A percentile compares a stretch with the other conserved stretches of the same genome.
phyloP scores from a whole-genome alignment of 2,888 invertebrate genomes.

The Barypeithes pellucidus region DNA sequence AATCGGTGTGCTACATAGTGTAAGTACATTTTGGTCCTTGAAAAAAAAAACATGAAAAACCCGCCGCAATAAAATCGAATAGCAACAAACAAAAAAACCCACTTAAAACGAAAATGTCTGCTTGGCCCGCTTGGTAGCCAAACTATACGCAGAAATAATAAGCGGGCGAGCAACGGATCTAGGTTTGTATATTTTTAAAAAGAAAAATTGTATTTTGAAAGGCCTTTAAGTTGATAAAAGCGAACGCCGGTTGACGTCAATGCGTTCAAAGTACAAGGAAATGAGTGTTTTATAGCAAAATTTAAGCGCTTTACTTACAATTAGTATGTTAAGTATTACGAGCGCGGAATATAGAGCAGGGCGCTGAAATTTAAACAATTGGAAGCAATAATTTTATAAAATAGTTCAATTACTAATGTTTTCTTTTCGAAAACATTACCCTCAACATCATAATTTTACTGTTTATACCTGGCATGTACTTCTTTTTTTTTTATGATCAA shows the following conservation, averaged over 20 bases:
- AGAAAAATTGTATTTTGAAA: slow-evolving; percentile 43
- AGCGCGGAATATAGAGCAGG: neutral
- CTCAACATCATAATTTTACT: too few relatives aligned
- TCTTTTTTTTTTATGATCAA: too few relatives aligned
- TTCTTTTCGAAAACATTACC: too few relatives aligned
- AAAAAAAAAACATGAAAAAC: neutral
- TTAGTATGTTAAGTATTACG: neutral
- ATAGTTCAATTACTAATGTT: too few relatives aligned
- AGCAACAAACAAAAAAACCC: slow-evolving; percentile 8
- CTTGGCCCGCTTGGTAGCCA: neutral
- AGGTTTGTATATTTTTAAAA: slow-evolving; percentile 48
- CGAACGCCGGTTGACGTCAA: slow-evolving; percentile 44
- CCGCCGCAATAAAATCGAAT: neutral
- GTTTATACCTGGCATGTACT: too few relatives aligned
- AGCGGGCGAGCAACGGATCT: slow-evolving; percentile 29
- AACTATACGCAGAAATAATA: slow-evolving; percentile 47
- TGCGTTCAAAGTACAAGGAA: slow-evolving; percentile 33
- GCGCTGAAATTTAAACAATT: too few relatives aligned
- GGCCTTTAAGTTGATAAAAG: slow-evolving; percentile 45
- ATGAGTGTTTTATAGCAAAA: slow-evolving; percentile 32
- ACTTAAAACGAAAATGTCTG: slow-evolving; percentile 19
- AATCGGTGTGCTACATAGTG: too few relatives aligned
- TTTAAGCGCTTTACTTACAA: neutral
- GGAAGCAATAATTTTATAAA: too few relatives aligned
- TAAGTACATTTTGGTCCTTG: neutral